These are phyloP conservation scores for Prionailurus viverrinus DNA, from an alignment of 2,113 vertebrate genomes.

Conservation along the genomic window DNA sequence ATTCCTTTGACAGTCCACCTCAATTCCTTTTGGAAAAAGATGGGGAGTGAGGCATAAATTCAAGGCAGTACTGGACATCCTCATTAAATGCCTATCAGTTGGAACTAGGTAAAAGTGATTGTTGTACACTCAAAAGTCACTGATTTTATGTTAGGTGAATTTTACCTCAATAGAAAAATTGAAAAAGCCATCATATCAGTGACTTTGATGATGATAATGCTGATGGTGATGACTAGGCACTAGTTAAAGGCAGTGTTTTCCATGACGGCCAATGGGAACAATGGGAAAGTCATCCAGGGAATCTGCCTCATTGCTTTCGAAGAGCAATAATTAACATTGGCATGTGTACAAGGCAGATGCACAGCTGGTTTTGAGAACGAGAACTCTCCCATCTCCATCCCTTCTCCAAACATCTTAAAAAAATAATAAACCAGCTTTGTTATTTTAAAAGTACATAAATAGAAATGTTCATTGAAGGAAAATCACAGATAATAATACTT, in stretches of 20 bases:
- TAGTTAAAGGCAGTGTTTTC: background rate
- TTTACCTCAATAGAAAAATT: background rate
- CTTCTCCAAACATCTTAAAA: background rate
- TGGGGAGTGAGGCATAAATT: background rate
- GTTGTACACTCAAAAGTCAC: background rate
- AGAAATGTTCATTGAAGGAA: background rate
- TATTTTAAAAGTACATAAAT: background rate
- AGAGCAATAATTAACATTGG: background rate
- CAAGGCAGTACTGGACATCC: background rate
- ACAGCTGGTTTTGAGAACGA: background rate
- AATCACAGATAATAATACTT: background rate
- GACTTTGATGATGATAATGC: background rate
- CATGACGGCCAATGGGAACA: background rate
- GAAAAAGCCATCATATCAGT: background rate
- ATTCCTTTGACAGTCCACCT: background rate
- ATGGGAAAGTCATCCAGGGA: background rate
- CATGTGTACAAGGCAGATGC: background rate
- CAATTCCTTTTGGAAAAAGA: constrained; percentile 35
- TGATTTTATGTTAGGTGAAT: constrained; percentile 23
- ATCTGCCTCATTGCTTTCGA: background rate
- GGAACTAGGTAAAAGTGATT: background rate
- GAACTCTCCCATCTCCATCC: background rate
- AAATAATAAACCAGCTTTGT: background rate
- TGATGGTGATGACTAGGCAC: background rate
- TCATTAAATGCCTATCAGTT: background rate